phyloP scores from a whole-genome alignment of 2,113 vertebrate species.

The Pachycephala philippinensis region DNA sequence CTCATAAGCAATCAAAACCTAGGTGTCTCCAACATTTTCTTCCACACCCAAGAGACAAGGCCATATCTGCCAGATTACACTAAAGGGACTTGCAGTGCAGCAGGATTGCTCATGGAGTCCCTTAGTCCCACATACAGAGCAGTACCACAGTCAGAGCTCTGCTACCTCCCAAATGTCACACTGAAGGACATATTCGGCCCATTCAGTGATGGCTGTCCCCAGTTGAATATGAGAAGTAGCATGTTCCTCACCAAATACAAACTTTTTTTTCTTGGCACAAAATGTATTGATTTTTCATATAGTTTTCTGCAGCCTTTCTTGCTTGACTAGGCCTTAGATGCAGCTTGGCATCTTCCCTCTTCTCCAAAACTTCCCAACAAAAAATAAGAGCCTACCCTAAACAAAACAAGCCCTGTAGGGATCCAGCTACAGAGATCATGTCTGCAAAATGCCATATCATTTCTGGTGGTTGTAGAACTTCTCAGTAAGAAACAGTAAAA shows the following conservation, averaged over 20 bases:
- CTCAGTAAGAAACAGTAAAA: not conserved
- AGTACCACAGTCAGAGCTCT: not conserved
- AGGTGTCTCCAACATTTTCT: not conserved
- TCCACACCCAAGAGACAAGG: not conserved
- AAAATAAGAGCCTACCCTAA: not conserved
- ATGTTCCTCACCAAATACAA: not conserved
- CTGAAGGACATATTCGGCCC: not conserved
- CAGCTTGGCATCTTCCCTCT: not conserved
- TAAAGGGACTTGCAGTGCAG: accelerated
- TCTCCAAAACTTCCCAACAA: not conserved
- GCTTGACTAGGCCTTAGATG: not conserved
- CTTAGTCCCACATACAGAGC: not conserved
- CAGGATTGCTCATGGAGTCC: not conserved
- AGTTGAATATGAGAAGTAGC: not conserved
- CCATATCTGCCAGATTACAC: not conserved
- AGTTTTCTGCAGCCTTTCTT: not conserved
- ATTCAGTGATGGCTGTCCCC: not conserved
- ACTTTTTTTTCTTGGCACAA: not conserved
- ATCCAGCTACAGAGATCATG: not conserved
- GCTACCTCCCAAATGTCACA: not conserved
- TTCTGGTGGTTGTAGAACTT: not conserved
- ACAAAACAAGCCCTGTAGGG: not conserved
- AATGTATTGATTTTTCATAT: not conserved
- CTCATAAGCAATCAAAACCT: not conserved
- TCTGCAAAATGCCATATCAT: not conserved